Conservation (phyloP, 2,113 vertebrate genomes). For the Donacobius atricapilla region DNA sequence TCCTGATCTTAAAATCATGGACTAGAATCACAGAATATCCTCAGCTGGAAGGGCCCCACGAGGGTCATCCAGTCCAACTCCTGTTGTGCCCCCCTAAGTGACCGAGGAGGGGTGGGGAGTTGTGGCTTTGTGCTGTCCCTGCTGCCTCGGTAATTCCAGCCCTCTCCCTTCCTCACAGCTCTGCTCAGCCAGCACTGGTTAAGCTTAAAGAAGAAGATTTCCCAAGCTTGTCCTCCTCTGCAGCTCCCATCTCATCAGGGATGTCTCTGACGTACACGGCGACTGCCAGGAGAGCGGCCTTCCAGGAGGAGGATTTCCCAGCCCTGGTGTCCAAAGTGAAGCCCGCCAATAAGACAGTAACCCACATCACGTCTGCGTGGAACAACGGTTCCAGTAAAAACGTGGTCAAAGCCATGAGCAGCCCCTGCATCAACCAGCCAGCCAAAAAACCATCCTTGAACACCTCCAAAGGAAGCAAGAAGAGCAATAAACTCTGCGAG, state of each 20-base stretch:
- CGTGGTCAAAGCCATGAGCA: slow-evolving; percentile 54
- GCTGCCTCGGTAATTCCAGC: background rate
- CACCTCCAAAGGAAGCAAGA: slow-evolving; percentile 55
- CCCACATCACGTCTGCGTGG: slow-evolving; percentile 84
- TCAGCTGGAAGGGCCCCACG: background rate
- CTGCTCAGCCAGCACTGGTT: slow-evolving; percentile 45
- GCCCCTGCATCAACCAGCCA: slow-evolving; percentile 42
- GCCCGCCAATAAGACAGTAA: slow-evolving; percentile 66
- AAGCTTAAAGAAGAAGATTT: slow-evolving; percentile 94
- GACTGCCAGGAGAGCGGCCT: slow-evolving; percentile 75
- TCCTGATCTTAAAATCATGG: background rate
- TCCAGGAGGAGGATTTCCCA: slow-evolving; percentile 96
- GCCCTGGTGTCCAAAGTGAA: slow-evolving; percentile 87
- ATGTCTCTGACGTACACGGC: slow-evolving; percentile 78
- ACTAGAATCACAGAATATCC: background rate
- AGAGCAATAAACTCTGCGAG: slow-evolving; percentile 53
- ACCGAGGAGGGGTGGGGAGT: background rate
- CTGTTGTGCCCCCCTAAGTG: background rate
- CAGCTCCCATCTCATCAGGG: slow-evolving; percentile 29
- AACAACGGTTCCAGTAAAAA: slow-evolving; percentile 75
- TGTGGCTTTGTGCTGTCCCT: background rate
- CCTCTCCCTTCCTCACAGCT: slow-evolving; percentile 15
- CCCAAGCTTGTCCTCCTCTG: slow-evolving; percentile 82
- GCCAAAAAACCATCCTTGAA: slow-evolving; percentile 76
- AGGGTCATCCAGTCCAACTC: background rate